Base-by-base conservation (phyloP, 1,140 invertebrate genomes). In the Chrysopa pallens region DNA sequence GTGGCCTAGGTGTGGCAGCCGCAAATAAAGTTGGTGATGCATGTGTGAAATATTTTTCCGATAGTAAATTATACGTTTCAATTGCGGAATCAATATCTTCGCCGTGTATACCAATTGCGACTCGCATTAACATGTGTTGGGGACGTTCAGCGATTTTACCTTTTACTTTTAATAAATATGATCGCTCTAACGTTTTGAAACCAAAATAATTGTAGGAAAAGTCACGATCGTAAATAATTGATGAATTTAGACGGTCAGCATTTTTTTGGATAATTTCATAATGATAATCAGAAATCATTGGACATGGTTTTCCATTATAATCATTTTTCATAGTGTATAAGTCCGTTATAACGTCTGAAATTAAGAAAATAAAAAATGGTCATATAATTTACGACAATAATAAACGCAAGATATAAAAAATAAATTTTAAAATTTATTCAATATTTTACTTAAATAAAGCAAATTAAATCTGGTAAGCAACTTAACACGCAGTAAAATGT, bases 171-270 rank as follows among this genome's bases (percentile, higher is more conserved):
- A 98, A 60, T 39, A 99, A 66, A 60, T 98, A 99, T 2, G 91
- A 95, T 46, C 87, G 68, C 58, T 98, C 95, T 38, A 99, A 64
- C 5, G 95, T 98, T 70, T 97, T 98, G 54, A 98, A 98, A 31
- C 94, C 95, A 74, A 99, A 98, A 59, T 95, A 99, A 59, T 94
- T 95, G 61, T 97, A 99, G 43, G 73, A 81, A 57, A 91, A 98
- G 67, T 99, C 96, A 50, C 95, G 73, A 55, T 98, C 90, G 64
- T 98, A 96, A 39, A 97, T 88, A 50, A 98, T 95, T 4, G 89
- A 81, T n/a, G 90, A 92, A 64, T 98, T 92, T 1, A 98, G 59
- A 53, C 68, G 69, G 43, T 93, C 86, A 27, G 87, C 80, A 68
- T 98, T 77, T 27, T 84, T 73, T 65, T 83, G 78, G 2, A 98